Conservation (phyloP, 2,888 invertebrate species). For the Frankliniella fusca region DNA sequence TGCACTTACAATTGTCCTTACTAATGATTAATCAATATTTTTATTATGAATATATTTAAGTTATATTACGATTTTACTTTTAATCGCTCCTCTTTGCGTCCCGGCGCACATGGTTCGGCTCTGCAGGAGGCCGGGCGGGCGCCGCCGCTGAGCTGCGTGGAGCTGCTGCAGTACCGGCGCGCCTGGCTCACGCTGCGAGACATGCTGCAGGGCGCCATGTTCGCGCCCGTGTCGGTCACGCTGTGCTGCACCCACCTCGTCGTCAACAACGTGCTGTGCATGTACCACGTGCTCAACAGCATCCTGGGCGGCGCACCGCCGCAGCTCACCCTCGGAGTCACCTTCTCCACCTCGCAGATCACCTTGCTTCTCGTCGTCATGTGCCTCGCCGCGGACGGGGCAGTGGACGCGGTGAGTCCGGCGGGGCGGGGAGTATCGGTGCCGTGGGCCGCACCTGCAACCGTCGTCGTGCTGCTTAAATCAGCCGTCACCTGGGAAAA, state of each 20-base stretch:
- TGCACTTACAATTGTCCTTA: too few species aligned
- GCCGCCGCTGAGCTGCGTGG: not conserved
- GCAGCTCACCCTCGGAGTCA: not conserved
- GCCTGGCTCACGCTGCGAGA: not conserved
- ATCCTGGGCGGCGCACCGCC: not conserved
- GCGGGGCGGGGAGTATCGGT: too few species aligned
- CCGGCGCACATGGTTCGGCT: too few species aligned
- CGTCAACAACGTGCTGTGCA: conserved; percentile 11
- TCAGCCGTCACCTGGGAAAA: too few species aligned
- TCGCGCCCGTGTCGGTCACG: not conserved
- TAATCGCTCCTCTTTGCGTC: too few species aligned
- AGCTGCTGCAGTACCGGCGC: not conserved
- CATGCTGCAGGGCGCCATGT: not conserved
- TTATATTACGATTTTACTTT: too few species aligned
- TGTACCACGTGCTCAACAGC: not conserved
- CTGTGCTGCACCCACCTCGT: not conserved
- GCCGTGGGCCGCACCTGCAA: too few species aligned
- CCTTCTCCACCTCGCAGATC: not conserved
- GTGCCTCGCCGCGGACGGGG: not conserved
- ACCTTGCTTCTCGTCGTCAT: not conserved
- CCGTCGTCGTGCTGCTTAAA: too few species aligned
- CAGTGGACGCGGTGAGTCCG: not conserved
- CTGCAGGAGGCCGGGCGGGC: not conserved
- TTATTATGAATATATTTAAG: too few species aligned
- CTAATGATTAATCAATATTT: too few species aligned